Evolutionary conservation across 2,888 invertebrate species (phyloP), one percentile per base, ranked within the genome.

Genomic region (Hartigia nigra): DNA sequence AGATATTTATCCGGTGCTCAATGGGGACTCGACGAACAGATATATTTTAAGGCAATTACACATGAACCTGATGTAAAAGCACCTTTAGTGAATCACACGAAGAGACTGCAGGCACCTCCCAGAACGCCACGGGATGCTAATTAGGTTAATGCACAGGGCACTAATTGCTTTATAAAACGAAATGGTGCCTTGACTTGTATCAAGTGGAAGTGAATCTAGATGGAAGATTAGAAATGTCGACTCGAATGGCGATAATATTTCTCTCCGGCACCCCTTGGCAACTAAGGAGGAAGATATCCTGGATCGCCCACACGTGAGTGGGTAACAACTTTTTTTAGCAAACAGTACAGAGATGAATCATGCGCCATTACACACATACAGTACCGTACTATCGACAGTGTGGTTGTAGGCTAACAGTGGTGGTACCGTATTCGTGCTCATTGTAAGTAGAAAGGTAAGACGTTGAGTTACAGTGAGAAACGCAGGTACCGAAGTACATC

Each of bases 61-160:
- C 23, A 55, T 23, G 14, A 55, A 23, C 23, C 55, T 23, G 23
- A 55, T 55, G 55, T 2, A 14, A 23, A 55, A 23, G 23, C 55
- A 23, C 55, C 55, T 55, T 55, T 55, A 55, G 55, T 23, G 23
- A 55, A 23, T 23, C 23, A 55, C 55, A 55, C 55, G 55, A 55
- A 23, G 23, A 55, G 23, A 23, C 23, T 1, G 1, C 14, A 55
- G 55, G 9, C 55, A 55, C 23, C 55, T 23, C 55, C 55, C 55
- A 55, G 23, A 23, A 9, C 55, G 23, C 23, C 55, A 82, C 81
- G 79, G 74, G 77, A 77, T 75, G 77, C 37, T 72, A 72, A 72
- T 72, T 72, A 72, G 31, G 72, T 12, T 72, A 72, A 72, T 72
- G 72, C 31, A 5, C 34, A 9, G 72, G 72, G 3, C 23, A 72